Conservation (phyloP, 2,888 invertebrate genomes). For the Rhingia rostrata region DNA sequence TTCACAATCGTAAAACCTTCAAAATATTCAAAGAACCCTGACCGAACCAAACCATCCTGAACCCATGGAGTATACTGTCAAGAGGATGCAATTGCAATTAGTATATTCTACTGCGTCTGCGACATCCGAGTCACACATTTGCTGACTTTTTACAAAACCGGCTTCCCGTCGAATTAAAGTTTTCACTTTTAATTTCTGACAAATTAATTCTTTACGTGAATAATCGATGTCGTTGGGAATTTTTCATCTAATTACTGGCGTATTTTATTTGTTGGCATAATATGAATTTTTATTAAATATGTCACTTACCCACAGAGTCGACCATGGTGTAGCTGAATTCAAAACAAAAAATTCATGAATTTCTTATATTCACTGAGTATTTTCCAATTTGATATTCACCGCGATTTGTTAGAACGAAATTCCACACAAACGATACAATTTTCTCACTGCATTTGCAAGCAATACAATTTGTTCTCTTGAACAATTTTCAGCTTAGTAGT, state of each 20-base stretch:
- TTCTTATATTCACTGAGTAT: not conserved
- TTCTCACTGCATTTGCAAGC: constrained; percentile 28
- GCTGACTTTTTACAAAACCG: constrained; percentile 39
- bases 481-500: constrained; percentile 1
- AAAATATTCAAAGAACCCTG: constrained; percentile 16
- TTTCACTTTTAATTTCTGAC: not conserved
- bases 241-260: not conserved
- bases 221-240: constrained; percentile 42
- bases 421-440: constrained; percentile 29
- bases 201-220: not conserved
- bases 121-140: not conserved
- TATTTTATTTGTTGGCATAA: not conserved
- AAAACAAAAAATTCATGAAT: constrained; percentile 42
- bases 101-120: constrained; percentile 8
- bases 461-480: not conserved
- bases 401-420: not conserved
- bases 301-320: constrained; percentile 57
- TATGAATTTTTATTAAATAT: not conserved
- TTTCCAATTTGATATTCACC: constrained; percentile 32
- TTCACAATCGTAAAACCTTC: constrained; percentile 17
- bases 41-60: not conserved
- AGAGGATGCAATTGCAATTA: constrained; percentile 30
- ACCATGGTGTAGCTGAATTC: constrained; percentile 28
- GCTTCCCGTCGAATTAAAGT: constrained; percentile 20
- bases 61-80: constrained; percentile 11